Evolutionary conservation across 2,113 vertebrate genomes (phyloP), one percentile per base, ranked within the genome.

Genomic region (Lepus americanus): DNA sequence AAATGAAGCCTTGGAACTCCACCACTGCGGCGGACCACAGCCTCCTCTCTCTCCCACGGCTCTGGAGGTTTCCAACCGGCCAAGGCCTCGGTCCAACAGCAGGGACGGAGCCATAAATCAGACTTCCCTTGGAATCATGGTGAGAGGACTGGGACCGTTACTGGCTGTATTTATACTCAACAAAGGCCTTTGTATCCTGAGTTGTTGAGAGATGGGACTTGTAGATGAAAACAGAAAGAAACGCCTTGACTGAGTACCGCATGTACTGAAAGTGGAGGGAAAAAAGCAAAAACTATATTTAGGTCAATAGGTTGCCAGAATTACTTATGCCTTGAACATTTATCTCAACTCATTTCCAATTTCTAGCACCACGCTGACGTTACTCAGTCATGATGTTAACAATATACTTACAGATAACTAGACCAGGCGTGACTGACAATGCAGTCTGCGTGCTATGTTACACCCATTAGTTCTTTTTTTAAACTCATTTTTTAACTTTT

Each of bases 1-100:
- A 90, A 84, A 74, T n/a, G 82, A 87, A 22, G 53, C 84, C 77
- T 82, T 94, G 87, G 83, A 96, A 82, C 39, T 83, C 9, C 73
- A 29, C 55, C 5, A 80, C 22, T 66, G 90, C 0, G 33, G 90
- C 92, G 86, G 88, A 83, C 94, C 95, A 69, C 74, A 87, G 89
- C 64, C 80, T 77, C 25, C 22, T 44, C 80, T 74, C 23, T 77
- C n/a, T 70, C 86, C 81, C 93, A 87, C 9, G 20, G 77, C 61
- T 84, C 89, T 22, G 53, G 76, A 88, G 92, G 63, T 39, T 92
- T 94, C 67, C 84, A 76, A 55, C 27, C 53, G 36, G 55, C 76
- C 64, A n/a, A 96, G 89, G 92, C 87, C 39, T 63, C 53, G 55
- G 59, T 90, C 93, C 96, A 96, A 76, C 73, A 92, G 44, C 89